phyloP scores from a whole-genome alignment of 2,797 vertebrate genomes.

The Knipowitschia caucasica region DNA sequence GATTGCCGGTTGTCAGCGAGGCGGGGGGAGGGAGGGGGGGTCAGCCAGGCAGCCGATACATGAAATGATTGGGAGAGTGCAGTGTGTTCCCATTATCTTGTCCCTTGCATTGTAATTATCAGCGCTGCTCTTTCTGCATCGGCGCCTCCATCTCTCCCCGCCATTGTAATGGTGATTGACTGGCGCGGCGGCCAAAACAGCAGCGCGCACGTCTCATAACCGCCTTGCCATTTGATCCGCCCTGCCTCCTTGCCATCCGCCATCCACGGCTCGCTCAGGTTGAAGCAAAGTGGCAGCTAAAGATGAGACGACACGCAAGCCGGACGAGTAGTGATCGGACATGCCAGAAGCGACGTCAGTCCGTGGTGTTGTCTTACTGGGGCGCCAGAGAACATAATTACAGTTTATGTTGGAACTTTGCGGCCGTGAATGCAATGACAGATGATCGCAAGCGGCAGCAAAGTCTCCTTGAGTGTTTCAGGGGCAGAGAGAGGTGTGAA shows the following conservation, averaged over 20 bases:
- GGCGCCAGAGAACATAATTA: slow-evolving; percentile 49
- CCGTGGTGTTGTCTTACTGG: slow-evolving; percentile 57
- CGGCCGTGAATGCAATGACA: slow-evolving; percentile 16
- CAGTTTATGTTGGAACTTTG: slow-evolving; percentile 41
- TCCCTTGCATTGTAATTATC: slow-evolving; percentile 85
- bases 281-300: slow-evolving; percentile 57
- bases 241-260: slow-evolving; percentile 51
- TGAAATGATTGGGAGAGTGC: slow-evolving; percentile 81
- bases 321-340: slow-evolving; percentile 44
- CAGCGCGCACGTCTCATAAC: slow-evolving; percentile 80
- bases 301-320: slow-evolving; percentile 55
- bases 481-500: slow-evolving; percentile 52
- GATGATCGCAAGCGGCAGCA: no score
- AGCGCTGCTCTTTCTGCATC: slow-evolving; percentile 84
- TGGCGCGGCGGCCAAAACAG: slow-evolving; percentile 82
- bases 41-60: slow-evolving; percentile 76
- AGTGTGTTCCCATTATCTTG: slow-evolving; percentile 86
- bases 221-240: slow-evolving; percentile 78
- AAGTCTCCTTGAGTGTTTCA: slow-evolving; percentile 48
- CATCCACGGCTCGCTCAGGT: slow-evolving; percentile 29
- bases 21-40: slow-evolving; percentile 38
- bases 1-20: slow-evolving; percentile 74
- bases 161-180: slow-evolving; percentile 88
- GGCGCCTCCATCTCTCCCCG: slow-evolving; percentile 81
- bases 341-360: slow-evolving; percentile 45